Evolutionary conservation across 2,888 invertebrate genomes (phyloP), one percentile per base, ranked within the genome.

Genomic region (Panzeria rudis): DNA sequence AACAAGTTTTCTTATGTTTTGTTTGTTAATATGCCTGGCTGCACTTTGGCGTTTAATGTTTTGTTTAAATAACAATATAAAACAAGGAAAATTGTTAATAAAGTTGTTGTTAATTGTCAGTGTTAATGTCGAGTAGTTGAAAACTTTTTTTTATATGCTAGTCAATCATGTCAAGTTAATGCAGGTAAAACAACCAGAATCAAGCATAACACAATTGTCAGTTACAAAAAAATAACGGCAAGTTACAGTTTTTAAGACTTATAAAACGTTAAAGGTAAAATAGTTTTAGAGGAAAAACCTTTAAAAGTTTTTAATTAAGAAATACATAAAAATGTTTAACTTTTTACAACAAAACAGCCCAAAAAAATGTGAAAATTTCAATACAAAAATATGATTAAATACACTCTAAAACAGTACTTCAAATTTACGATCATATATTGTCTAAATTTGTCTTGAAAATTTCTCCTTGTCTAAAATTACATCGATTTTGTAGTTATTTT

Each of bases 11-110:
- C 54, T 62, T 64, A 68, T 52, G 68, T 68, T 81, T 35, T 54
- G 32, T 66, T n/a, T 75, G 32, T 71, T 78, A 78, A 54, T 69
- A 73, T 69, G 83, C 73, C 68, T 68, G 68, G 73, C 83, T 78
- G 78, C 83, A 78, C 83, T 78, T 83, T 52, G 23, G 72, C 50
- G 52, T 76, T 54, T 62, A 62, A 71, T 71, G 78, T 79, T 79
- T 71, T 71, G 50, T 68, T 69, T 35, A 64, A 68, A 76, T 76
- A 32, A 50, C 32, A 73, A 61, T 68, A 32, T 54, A 38, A 62
- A 59, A 75, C 23, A 62, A 56, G 29, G 32, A 68, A 71, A 29
- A 25, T 47, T 71, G 23, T 76, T 62, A 47, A 68, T 71, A 76
- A 62, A 54, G 71, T 61, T 71, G 83, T 77, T 77, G 71, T 47